Base-by-base conservation (phyloP, 2,113 vertebrate species). In the Istiophorus platypterus region DNA sequence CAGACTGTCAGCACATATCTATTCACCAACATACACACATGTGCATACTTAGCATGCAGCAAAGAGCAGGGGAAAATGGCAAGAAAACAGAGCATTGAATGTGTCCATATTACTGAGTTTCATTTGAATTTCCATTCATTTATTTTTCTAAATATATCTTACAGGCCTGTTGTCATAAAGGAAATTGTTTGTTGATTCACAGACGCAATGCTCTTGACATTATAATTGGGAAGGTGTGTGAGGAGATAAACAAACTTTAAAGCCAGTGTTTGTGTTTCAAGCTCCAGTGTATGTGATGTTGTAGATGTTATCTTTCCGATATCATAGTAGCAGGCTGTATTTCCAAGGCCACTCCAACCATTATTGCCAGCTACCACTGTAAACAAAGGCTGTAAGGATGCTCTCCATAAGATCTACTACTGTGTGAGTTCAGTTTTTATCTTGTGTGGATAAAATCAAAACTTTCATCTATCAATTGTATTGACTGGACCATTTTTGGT, bases 1-100 rank as follows among this genome's bases (percentile, higher is more conserved):
- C 87, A 87, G 78, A 63, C 88, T 93, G 91, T 91, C 88, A 88
- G 85, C 69, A 15, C 82, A 71, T 69, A 91, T 92, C 88, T 88
- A 64, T 82, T 87, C 87, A 85, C 39, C 76, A 84, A 82, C 72
- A 54, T 64, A 78, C 76, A 63, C 71, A 74, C 76, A 77, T 83
- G 76, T 83, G 67, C 79, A 67, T 72, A 80, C 49, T 87, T 85
- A 70, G 74, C 65, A 85, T 83, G 72, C 80, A 29, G 79, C 49
- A 76, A 65, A 72, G 58, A 77, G 80, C 61, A 57, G 69, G 24
- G 45, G 24, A 1, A 42, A 7, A 72, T 10, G 29, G 54, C 57
- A 62, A 39, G 26, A 47, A 70, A 58, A 73, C 42, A 45, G 51
- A 62, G 74, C 39, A n/a, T 68, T 13, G 39, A 59, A 52, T 45